Evolutionary conservation across 2,113 vertebrate species (phyloP), one percentile per base, ranked within the genome.

Genomic region (Alouatta palliata): DNA sequence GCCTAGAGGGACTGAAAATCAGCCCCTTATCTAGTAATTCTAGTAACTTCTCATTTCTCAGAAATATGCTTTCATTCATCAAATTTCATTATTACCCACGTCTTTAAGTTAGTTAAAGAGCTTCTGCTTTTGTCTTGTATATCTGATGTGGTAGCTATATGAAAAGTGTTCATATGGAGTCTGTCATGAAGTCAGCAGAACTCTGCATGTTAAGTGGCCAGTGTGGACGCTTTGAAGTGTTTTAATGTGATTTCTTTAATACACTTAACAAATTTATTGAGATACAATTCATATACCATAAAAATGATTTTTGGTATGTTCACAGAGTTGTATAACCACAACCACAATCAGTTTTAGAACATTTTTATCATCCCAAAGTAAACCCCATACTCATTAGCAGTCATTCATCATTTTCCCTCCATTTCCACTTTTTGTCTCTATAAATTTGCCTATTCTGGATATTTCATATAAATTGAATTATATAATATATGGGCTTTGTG

Each of bases 11-110:
- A 64, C 27, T 80, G 70, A 95, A 95, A 92, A 52, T 85, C 32
- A 73, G 17, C 10, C 40, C 11, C 89, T 70, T 77, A 73, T 71
- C 58, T 84, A 20, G 43, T 52, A 54, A 87, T 93, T 90, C 54
- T 89, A 87, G 2, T 87, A 90, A 87, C 27, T 90, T 94, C 32
- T 95, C 14, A 52, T 76, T 88, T 95, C 71, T 97, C 37, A 56
- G 66, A 43, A 91, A 88, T 87, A 71, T 85, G 49, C n/a, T n/a
- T 89, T 79, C 27, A 52, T 82, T 91, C 27, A 58, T 87, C 37
- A 79, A 0, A 77, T 92, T 66, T 87, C 52, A 73, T 71, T 43
- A 52, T 95, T 73, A 77, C 13, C 25, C n/a, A 77, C 2, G 19
- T 94, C 37, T 85, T 82, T 64, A 87, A 40, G 32, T 95, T 85